Evolutionary conservation across 2,797 vertebrate species (phyloP), one percentile per base, ranked within the genome.

Genomic region (Chrysolophus pictus): DNA sequence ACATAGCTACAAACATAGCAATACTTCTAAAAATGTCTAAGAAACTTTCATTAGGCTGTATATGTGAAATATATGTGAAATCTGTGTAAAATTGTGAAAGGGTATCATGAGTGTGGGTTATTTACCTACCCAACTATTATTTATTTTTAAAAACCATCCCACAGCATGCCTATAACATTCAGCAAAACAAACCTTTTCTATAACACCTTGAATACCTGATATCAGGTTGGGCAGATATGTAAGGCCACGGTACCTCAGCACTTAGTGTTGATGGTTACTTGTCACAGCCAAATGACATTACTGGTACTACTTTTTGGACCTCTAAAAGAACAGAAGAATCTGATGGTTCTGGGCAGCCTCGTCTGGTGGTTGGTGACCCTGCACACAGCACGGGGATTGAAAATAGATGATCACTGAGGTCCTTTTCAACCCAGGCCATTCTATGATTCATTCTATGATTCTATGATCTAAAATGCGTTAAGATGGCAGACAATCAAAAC

Each of bases 231-330:
- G 62, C 31, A 11, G 21, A 39, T 42, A 23, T 1, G 7, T 4
- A 51, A n/a, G 42, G 29, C 7, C 8, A 16, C 7, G 1, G 11
- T 13, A 35, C 5, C 13, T 26, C n/a, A 56, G 6, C 1, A 5
- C 46, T 75, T 51, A 51, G 2, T 9, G 15, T 16, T 59, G n/a
- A 22, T 26, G 28, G 21, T 68, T n/a, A 35, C 79, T 76, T 64
- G 16, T 41, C 37, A 42, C 39, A 47, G 37, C 4, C 7, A 63
- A 49, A 37, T 55, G 31, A 47, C 15, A 31, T 11, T 17, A 33
- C 16, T 55, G 33, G 31, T 37, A 26, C 14, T 11, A 31, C n/a
- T 76, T 71, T 67, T 17, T 33, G 37, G 41, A 29, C 21, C 55
- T 53, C 17, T 49, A 29, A 62, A 68, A 72, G 26, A 19, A 42